phyloP scores from a whole-genome alignment of 2,113 vertebrate genomes.

The Heterochromis multidens region DNA sequence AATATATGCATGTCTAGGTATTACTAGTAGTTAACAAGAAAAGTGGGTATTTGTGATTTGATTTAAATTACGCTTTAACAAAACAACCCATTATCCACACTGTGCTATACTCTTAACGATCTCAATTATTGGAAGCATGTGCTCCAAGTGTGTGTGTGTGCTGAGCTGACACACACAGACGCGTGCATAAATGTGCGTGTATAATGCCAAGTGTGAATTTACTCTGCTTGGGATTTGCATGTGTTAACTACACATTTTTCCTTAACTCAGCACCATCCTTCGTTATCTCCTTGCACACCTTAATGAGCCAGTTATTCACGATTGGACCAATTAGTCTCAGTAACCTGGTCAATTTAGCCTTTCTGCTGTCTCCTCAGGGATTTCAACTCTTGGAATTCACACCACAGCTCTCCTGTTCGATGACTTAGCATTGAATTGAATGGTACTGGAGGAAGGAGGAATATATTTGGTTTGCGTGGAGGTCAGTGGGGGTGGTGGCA shows the following conservation, averaged over 20 bases:
- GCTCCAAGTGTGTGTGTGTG: neutral
- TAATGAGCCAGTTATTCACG: constrained; percentile 48
- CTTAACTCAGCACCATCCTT: constrained; percentile 1
- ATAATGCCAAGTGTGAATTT: neutral
- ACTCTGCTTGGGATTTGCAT: neutral
- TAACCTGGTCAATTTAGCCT: constrained; percentile 62
- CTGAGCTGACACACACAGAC: neutral
- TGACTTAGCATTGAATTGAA: neutral
- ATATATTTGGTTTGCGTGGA: neutral
- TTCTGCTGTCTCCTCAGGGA: constrained; percentile 25
- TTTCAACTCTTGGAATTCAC: constrained; percentile 27
- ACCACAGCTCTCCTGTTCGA: neutral
- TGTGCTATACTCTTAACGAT: neutral
- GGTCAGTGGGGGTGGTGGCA: neutral
- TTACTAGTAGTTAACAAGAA: neutral
- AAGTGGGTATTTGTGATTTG: neutral
- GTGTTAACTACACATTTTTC: neutral
- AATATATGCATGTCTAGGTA: neutral
- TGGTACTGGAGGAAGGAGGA: neutral
- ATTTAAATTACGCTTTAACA: neutral
- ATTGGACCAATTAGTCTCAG: constrained; percentile 62
- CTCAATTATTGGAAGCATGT: neutral
- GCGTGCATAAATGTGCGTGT: neutral
- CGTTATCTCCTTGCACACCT: constrained; percentile 38
- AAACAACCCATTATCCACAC: neutral